These are phyloP conservation scores for Thereva unica DNA, from an alignment of 2,888 invertebrate species.

Conservation along the genomic window DNA sequence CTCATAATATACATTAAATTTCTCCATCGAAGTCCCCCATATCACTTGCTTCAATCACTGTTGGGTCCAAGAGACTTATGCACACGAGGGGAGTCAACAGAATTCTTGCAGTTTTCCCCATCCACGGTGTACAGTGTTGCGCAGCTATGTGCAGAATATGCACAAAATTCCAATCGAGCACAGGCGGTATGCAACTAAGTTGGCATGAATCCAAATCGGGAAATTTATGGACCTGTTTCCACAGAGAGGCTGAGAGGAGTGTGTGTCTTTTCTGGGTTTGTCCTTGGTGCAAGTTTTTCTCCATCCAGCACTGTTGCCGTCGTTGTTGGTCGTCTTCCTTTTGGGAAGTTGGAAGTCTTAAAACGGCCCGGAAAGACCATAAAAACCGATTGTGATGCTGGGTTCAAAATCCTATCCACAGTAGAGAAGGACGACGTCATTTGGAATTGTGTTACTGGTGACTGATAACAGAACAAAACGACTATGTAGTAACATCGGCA, in stretches of 20 bases:
- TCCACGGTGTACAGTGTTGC: not conserved
- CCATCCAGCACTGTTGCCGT: too few species aligned
- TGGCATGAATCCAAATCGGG: slow-evolving; percentile 16
- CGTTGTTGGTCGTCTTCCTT: slow-evolving; percentile 15
- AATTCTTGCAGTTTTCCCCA: not conserved
- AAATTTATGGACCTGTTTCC: slow-evolving; percentile 26
- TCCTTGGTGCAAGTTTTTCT: slow-evolving; percentile 26
- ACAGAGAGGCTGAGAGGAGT: not conserved
- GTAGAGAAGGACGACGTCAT: too few species aligned
- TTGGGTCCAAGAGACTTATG: slow-evolving; percentile 12
- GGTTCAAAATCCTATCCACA: too few species aligned
- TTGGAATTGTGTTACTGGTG: too few species aligned
- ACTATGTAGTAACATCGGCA: too few species aligned
- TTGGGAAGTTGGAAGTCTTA: slow-evolving; percentile 9
- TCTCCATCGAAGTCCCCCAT: not conserved
- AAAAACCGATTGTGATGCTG: too few species aligned
- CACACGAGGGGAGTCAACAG: not conserved
- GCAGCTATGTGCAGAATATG: too few species aligned
- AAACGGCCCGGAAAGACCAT: not conserved
- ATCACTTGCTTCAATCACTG: slow-evolving; percentile 8
- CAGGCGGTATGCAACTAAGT: slow-evolving; percentile 4
- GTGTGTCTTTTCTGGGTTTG: slow-evolving; percentile 14
- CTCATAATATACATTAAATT: not conserved
- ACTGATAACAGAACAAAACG: too few species aligned
- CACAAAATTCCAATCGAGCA: slow-evolving; percentile 4